Base-by-base conservation (phyloP, 2,888 invertebrate genomes). In the Selenia dentaria region DNA sequence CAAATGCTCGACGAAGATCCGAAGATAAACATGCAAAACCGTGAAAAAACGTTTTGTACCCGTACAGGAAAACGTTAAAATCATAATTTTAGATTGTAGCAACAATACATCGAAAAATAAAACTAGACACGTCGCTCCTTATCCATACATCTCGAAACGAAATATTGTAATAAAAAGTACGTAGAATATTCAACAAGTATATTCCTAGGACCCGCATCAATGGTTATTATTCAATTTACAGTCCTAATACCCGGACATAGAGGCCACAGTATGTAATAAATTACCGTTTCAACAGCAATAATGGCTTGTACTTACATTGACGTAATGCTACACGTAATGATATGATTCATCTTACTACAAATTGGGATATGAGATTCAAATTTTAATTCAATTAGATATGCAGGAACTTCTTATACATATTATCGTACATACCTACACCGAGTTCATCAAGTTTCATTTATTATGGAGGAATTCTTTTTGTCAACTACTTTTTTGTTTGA, bases 351-450 rank as follows among this genome's bases (percentile, higher is more conserved):
- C 79, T 74, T 67, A 67, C 24, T 76, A 79, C 83, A 76, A 84
- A 84, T 83, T 78, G 72, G 82, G 78, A 73, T 64, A 74, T 70
- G 73, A 75, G 74, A 79, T 79, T 81, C 74, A 80, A 61, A 83
- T 83, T 82, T 83, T 81, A 76, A 83, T 84, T 82, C 83, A 83
- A 84, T 85, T 83, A 80, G 70, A 70, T 79, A 75, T 70, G 67
- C 68, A 70, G 73, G 74, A 78, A 77, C 73, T 65, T 71, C 74
- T 80, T 79, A 77, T 16, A 16, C 16, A 28, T 76, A 60, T 53
- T 77, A 61, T 54, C 9, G 40, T 16, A 3, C 16, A 16, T 16
- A 16, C 2, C 4, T 16, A 16, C 4, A 2, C 2, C 16, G 4
- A 16, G 4, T 16, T 16, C 41, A 57, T 53, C 53, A n/a, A n/a